Evolutionary conservation across 2,113 vertebrate genomes (phyloP).

Genomic region (Polypterus bichir): DNA sequence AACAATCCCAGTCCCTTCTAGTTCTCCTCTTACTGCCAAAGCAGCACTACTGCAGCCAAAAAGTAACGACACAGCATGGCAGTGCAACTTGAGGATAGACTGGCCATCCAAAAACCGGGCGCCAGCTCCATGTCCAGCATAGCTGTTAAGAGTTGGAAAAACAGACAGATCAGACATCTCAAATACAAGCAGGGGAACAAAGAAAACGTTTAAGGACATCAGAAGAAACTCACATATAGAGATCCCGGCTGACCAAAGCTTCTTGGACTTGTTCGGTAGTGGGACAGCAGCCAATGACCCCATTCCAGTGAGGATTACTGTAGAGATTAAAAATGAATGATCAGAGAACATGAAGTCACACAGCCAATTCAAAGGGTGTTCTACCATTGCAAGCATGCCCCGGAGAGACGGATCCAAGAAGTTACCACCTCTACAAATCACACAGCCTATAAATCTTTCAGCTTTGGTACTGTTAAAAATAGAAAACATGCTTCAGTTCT

Average conservation of each 20-base stretch:
- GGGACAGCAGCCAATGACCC: conserved; percentile 60
- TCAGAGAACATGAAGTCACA: too few species aligned
- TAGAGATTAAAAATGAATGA: neutral
- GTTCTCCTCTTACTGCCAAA: conserved; percentile 60
- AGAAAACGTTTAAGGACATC: too few species aligned
- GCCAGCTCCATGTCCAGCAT: conserved; percentile 74
- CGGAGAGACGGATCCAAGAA: too few species aligned
- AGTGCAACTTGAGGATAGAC: conserved; percentile 46
- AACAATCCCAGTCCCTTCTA: conserved; percentile 72
- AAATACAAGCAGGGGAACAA: neutral
- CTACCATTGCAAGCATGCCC: too few species aligned
- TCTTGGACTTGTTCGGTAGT: conserved; percentile 48
- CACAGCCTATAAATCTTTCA: too few species aligned
- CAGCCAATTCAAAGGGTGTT: too few species aligned
- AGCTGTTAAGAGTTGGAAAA: conserved; percentile 37
- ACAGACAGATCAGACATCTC: neutral
- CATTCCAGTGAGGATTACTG: conserved; percentile 65
- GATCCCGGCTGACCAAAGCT: conserved; percentile 61
- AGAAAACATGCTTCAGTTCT: too few species aligned
- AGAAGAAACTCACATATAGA: conserved; percentile 72
- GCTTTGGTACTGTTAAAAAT: too few species aligned
- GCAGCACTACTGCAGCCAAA: conserved; percentile 84
- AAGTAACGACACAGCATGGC: conserved; percentile 62
- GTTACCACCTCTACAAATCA: too few species aligned
- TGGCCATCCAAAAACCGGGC: conserved; percentile 64